Base-by-base conservation (phyloP, 2,113 vertebrate genomes). In the Menidia beryllina region DNA sequence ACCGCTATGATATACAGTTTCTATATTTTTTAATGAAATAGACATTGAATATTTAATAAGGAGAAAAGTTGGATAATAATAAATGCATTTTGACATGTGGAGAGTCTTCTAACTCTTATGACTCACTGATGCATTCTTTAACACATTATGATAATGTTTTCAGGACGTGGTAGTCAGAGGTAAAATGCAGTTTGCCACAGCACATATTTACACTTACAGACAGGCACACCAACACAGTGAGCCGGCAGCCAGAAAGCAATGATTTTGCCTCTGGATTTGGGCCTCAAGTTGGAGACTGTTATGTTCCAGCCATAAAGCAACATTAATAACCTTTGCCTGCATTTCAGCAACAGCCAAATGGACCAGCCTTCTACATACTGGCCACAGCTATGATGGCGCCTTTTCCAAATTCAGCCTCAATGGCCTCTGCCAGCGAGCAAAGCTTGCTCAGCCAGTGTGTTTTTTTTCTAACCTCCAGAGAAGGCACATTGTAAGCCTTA, bases 301-400 rank as follows among this genome's bases (percentile, higher is more conserved):
- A 80, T 83, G 82, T 69, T 56, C 59, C 73, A 38, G 70, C 67
- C 53, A 74, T 77, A 69, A 91, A 83, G 67, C 50, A 64, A 79
- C 82, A 86, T 90, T 85, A 88, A 89, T 89, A 86, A 88, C 85
- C 83, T 76, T 80, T 82, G 72, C 78, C 79, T 89, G 72, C 62
- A 84, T 86, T 89, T 88, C 69, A 83, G 82, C 75, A 45, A 12
- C 2, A 15, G 82, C 82, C 88, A 90, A 79, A 81, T 79, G 82
- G 78, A 83, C 60, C 75, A 64, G 1, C 65, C 70, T 56, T 50
- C 60, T 69, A 69, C 59, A 62, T 43, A 59, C 34, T 85, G 75
- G 60, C 63, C 7, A 57, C 27, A 39, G 34, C 60, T 43, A 9
- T 38, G 20, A 60, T 1, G 21, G 43, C 36, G 38, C 43, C 53